Conservation (phyloP, 2,113 vertebrate genomes). For the Macquaria australasica region DNA sequence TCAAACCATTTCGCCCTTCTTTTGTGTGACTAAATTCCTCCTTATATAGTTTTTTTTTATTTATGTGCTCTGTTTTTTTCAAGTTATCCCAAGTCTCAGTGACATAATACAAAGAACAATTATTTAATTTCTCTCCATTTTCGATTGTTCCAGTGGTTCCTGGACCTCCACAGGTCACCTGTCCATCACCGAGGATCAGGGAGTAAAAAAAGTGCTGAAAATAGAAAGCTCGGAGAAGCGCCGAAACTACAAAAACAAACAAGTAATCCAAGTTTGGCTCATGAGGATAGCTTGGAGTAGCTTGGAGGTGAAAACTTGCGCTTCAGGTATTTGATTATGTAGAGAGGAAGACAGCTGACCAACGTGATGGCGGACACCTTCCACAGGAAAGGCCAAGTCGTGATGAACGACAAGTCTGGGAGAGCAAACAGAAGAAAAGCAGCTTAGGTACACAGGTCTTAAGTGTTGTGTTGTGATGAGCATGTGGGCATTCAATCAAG, state of each 20-base stretch:
- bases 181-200: conserved; percentile 29
- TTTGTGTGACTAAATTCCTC: not conserved
- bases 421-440: not conserved
- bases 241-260: conserved; percentile 14
- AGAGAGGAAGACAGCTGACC: conserved; percentile 99
- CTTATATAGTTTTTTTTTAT: conserved; percentile 1
- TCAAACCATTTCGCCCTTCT: not conserved
- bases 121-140: not conserved
- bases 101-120: not conserved
- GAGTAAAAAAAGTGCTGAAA: conserved; percentile 38
- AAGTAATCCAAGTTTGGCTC: conserved; percentile 26
- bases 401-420: conserved; percentile 95
- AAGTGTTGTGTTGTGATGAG: rapidly evolving
- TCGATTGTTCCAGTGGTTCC: conserved; percentile 50
- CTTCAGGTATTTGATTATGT: conserved; percentile 97
- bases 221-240: conserved; percentile 33
- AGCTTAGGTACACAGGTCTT: not conserved
- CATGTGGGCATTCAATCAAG: not conserved
- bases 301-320: conserved; percentile 97
- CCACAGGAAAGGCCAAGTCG: conserved; percentile 95
- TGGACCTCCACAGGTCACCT: conserved; percentile 16
- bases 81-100: conserved; percentile 71
- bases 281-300: conserved; percentile 96
- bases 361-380: conserved; percentile 96
- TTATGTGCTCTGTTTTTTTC: conserved; percentile 70